Evolutionary conservation across 2,888 invertebrate genomes (phyloP), one percentile per base, ranked within the genome.

Genomic region (Polylopha cassiicola): DNA sequence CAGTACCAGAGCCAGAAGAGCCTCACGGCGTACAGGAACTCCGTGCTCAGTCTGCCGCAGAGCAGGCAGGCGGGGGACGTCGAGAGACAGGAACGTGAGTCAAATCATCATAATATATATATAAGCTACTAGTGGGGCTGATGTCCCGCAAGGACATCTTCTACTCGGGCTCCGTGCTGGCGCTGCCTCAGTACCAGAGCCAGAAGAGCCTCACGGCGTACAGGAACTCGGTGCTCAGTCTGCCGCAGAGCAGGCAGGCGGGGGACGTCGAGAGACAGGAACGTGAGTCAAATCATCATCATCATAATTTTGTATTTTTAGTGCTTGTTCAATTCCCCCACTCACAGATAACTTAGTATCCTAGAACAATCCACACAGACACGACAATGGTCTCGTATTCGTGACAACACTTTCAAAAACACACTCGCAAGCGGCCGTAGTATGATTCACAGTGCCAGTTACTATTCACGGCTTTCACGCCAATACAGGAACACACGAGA

Each of bases 131-230:
- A 87, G 92, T 95, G 8, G 89, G 97, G 9, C 98, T 98, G 2
- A 80, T 98, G 80, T 97, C 97, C 4, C 89, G 97, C 36, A 97
- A 97, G 67, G 99, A 99, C 78, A 98, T 98, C 63, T 98, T 99
- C 87, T 98, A 98, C 80, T 96, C 97, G 2, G 98, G 99, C 16
- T 97, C 97, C 28, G 94, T 99, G 13, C 88, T 93, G 45, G 95
- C 98, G 80, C 88, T 99, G 57, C 95, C 95, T 0, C 97, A 97
- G 76, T 98, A 92, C 81, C 94, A 95, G 72, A 95, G 95, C 43
- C 96, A 97, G 73, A 95, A 95, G 65, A 95, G 96, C 1, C 87
- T 98, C 37, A 91, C 93, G 37, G 93, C 93, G 51, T 98, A 97
- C 72, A 89, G 98, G 37, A 95, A 96, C 65, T 97, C 97, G 39